Evolutionary conservation across 2,113 vertebrate genomes (phyloP), one percentile per base, ranked within the genome.

Genomic region (Tenebrosternarchus preto): DNA sequence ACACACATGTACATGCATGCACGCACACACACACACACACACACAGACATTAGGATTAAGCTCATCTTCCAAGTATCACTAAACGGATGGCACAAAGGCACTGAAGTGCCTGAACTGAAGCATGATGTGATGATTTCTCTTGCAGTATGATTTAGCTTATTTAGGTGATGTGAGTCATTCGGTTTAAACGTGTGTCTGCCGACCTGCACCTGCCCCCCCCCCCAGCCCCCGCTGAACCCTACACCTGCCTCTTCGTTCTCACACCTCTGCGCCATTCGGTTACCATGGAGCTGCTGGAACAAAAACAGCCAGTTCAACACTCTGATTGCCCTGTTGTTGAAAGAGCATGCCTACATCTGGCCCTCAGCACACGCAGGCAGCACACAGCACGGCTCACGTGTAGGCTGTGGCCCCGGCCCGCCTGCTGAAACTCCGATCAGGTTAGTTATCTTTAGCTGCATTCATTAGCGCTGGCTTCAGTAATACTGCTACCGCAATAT

Each of bases 281-380:
- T 85, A 72, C 80, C 72, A 76, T 76, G 83, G 74, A 84, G 72
- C 80, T 76, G 55, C 29, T 39, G 7, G 68, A 84, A 81, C 74
- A 81, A 77, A 50, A 60, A 25, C 63, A 5, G 15, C 53, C 66
- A 59, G 43, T 50, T 50, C 43, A 15, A 60, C 61, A 84, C 67
- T 46, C 61, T 22, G 56, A 66, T 76, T 59, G 55, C 60, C 50
- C 83, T 73, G 60, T 82, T 85, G 55, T 82, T 64, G 50, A 76
- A 66, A 69, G 22, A 24, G 16, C 59, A 67, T 43, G 60, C 33
- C 50, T 36, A 29, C 63, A 39, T 57, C 46, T 39, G 12, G 16
- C 27, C 9, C 29, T 43, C 20, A 27, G 29, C 25, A 71, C 31
- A 22, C 53, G 39, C 27, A 2, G 57, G 53, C 43, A 39, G 53